Base-by-base conservation (phyloP, 1,140 invertebrate species). In the Dendroctonus valens region DNA sequence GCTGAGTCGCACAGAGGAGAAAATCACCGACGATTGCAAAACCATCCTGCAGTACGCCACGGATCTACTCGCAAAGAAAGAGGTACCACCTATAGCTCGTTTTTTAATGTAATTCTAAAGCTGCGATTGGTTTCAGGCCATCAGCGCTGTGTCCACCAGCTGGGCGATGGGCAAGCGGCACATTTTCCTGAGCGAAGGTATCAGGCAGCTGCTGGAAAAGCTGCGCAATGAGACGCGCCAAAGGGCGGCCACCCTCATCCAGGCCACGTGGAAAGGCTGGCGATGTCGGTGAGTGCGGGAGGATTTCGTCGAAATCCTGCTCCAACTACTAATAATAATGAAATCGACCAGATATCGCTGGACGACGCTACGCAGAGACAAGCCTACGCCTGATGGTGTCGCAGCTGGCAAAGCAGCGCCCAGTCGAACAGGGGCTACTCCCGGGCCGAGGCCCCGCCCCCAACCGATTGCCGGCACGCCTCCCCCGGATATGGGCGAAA, bases 81-180 rank as follows among this genome's bases (percentile, higher is more conserved):
- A 62, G 48, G 59, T 68, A 42, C n/a, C 26, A 26, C 26, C 26
- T 3, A 26, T 1, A 3, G 26, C 8, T 51, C 26, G 15, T 3
- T 12, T 51, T 51, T 12, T 51, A 26, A 51, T 51, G 2, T n/a
- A 51, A 51, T 8, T 1, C n/a, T 51, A 38, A 60, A 38, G 50
- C 5, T 50, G 37, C 5, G 26, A 39, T 49, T 65, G 41, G 6
- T 41, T 59, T 42, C 37, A 65, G 64, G 57, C 83, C 79, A 77
- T 83, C 79, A 82, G 79, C 72, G 80, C 80, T 49, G 85, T 86
- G 11, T 86, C 87, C 50, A 91, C 89, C 58, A 89, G 88, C 74
- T 94, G 92, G 92, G 91, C 92, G n/a, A 83, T 94, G 26, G 95
- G 94, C 65, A 94, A 95, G 77, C 83, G 93, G 44, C 94, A 97